Evolutionary conservation across 2,888 invertebrate species (phyloP).

Genomic region (Conomelus anceps): DNA sequence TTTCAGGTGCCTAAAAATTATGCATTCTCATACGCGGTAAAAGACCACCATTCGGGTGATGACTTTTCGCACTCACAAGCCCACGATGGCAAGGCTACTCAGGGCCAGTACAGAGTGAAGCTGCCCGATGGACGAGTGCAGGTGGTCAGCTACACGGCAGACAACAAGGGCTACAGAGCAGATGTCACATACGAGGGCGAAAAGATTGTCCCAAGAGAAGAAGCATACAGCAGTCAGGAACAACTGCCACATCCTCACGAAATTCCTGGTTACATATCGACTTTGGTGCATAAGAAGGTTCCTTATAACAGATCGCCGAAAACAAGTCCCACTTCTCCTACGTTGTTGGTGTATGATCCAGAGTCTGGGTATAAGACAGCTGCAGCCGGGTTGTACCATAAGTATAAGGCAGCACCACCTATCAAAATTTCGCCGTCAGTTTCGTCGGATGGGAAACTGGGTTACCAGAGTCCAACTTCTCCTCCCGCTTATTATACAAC

Average conservation of each 20-base stretch:
- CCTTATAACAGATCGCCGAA: not conserved
- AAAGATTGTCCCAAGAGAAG: not conserved
- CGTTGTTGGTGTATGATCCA: not conserved
- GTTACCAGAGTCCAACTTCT: not conserved
- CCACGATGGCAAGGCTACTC: slow-evolving; percentile 55
- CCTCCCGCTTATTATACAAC: not conserved
- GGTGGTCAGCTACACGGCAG: slow-evolving; percentile 59
- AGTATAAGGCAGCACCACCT: not conserved
- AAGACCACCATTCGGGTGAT: slow-evolving; percentile 55
- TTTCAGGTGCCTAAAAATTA: slow-evolving; percentile 47
- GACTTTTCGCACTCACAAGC: slow-evolving; percentile 61
- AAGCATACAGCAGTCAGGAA: not conserved
- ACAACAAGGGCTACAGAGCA: slow-evolving; percentile 59
- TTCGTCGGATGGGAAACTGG: not conserved
- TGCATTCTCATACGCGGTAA: slow-evolving; percentile 59
- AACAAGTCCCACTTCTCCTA: not conserved
- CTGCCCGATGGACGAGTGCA: slow-evolving; percentile 60
- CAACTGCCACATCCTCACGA: not conserved
- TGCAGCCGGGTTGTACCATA: not conserved
- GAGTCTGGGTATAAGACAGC: not conserved
- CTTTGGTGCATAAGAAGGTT: not conserved
- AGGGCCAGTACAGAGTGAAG: slow-evolving; percentile 61
- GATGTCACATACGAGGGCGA: slow-evolving; percentile 51
- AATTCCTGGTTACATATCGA: not conserved
- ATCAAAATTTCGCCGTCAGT: not conserved